Evolutionary conservation across 2,113 vertebrate species (phyloP).

Genomic region (Aptenodytes patagonicus): DNA sequence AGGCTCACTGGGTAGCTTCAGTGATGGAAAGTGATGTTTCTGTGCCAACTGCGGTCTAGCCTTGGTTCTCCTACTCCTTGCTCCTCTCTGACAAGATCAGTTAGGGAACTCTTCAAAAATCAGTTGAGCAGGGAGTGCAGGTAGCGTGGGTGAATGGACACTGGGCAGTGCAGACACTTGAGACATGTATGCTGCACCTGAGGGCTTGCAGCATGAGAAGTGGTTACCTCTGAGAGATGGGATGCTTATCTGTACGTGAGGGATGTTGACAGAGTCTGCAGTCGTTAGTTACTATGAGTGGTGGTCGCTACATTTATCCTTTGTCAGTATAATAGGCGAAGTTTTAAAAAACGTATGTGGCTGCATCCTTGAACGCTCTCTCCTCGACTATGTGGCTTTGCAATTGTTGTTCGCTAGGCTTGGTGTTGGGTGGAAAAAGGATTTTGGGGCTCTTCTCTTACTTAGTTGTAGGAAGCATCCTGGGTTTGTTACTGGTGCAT

Average conservation of each 20-base stretch:
- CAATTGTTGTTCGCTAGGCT: not conserved
- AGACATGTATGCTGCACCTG: not conserved
- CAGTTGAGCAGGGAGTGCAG: not conserved
- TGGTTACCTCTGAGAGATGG: not conserved
- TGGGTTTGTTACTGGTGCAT: not conserved
- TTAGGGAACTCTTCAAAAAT: not conserved
- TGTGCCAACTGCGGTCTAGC: not conserved
- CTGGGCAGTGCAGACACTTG: not conserved
- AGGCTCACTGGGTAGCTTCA: not conserved
- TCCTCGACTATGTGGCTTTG: not conserved
- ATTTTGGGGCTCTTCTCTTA: not conserved
- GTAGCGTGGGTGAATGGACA: fast-evolving
- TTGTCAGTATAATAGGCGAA: not conserved
- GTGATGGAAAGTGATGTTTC: not conserved
- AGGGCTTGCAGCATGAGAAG: not conserved
- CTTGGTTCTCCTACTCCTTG: not conserved
- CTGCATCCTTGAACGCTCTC: not conserved
- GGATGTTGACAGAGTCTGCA: not conserved
- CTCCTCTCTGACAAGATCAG: not conserved
- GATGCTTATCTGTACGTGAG: not conserved
- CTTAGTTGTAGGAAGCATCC: not conserved
- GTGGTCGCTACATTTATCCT: not conserved
- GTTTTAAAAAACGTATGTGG: not conserved
- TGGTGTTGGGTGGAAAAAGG: not conserved
- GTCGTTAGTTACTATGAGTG: not conserved